Conservation (phyloP, 2,113 vertebrate species). For the Crotalus helleri region DNA sequence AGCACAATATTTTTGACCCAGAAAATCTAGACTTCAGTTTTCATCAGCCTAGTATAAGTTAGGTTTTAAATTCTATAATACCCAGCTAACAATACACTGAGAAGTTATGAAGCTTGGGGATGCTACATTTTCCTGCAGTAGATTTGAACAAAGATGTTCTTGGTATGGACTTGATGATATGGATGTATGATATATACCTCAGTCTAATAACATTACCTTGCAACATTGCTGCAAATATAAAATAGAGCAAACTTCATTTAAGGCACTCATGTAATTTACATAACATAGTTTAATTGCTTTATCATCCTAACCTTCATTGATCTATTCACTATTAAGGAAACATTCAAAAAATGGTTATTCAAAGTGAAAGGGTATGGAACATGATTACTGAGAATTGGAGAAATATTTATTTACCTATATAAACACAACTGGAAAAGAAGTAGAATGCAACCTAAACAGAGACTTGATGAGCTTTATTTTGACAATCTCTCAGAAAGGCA, state of each 20-base stretch:
- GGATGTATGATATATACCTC: not conserved
- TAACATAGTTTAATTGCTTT: not conserved
- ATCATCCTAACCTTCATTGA: not conserved
- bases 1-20: not conserved
- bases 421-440: not conserved
- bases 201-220: not conserved
- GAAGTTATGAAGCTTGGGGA: not conserved
- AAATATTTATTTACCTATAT: not conserved
- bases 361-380: not conserved
- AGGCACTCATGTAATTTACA: not conserved
- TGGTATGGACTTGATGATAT: not conserved
- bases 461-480: not conserved
- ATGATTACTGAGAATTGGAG: not conserved
- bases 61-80: not conserved
- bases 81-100: not conserved
- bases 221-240: not conserved
- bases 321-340: not conserved
- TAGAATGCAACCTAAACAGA: not conserved
- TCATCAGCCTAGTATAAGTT: not conserved
- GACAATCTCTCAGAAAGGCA: not conserved
- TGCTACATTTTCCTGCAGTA: not conserved
- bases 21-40: not conserved
- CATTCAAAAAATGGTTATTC: accelerated
- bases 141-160: not conserved
- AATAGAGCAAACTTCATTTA: not conserved